Base-by-base conservation (phyloP, 2,797 vertebrate genomes). In the Sphenopsis melanotis region DNA sequence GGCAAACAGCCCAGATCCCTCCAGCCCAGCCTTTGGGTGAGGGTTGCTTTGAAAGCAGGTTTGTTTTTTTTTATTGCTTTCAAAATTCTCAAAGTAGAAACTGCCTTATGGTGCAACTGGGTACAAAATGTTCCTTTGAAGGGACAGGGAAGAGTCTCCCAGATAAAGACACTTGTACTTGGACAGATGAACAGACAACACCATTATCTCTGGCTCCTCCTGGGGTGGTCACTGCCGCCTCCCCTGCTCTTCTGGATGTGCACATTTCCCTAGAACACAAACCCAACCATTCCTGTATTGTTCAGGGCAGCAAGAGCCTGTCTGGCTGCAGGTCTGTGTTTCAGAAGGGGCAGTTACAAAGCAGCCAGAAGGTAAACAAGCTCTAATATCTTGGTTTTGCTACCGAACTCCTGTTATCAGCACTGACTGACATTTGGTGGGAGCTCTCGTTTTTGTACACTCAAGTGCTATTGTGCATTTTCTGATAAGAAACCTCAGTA, bases 401-500 rank as follows among this genome's bases (percentile, higher is more conserved):
- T 83, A 55, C 83, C 14, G 55, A 92, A 39, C 88, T 90, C 53
- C 21, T 12, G 60, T 83, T 96, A 97, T 96, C 95, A 94, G 90
- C 74, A 69, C 26, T 26, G 57, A 83, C 93, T 95, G 93, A 89
- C 95, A 87, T 94, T 92, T 89, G 89, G 80, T 84, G 64, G 68
- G 83, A 87, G 90, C 53, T 78, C 90, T 94, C 34, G 0, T 83
- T 95, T 94, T 96, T 30, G 52, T 81, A 86, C 69, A 11, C 37
- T 72, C 36, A 4, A 81, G 83, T 76, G 79, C 90, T 65, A 24
- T 92, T 92, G 84, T 95, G 91, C 75, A 93, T 80, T 61, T 78
- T 83, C 95, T 91, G 94, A 96, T 96, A 97, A 97, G 95, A 93
- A 95, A 72, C 89, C 88, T 94, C 92, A 90, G 81, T 71, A 93